These are phyloP conservation scores for Tychaedon coryphoeus DNA, from an alignment of 2,113 vertebrate species.

Conservation along the genomic window DNA sequence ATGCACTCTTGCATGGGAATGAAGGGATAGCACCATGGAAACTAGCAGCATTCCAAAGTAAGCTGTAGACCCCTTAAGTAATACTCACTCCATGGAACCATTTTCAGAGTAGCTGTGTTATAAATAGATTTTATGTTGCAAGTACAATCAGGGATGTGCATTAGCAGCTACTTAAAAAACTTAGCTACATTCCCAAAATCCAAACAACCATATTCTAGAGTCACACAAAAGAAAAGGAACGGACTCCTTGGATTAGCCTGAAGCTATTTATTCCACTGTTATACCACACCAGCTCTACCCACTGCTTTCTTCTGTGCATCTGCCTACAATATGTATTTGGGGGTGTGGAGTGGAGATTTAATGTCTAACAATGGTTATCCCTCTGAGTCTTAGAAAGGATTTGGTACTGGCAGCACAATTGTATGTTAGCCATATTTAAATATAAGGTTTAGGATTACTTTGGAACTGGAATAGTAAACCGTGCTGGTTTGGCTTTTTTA, in stretches of 20 bases:
- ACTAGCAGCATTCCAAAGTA: neutral
- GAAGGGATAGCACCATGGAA: neutral
- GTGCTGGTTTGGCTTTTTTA: neutral
- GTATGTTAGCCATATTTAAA: neutral
- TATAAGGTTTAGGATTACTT: neutral
- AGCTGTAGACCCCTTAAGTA: neutral
- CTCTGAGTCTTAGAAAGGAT: neutral
- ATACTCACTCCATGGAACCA: neutral
- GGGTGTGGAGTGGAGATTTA: neutral
- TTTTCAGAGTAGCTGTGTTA: neutral
- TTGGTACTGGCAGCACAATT: neutral
- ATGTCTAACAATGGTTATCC: neutral
- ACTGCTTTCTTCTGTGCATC: neutral
- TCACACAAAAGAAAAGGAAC: neutral
- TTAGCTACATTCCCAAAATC: neutral
- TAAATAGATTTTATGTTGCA: neutral
- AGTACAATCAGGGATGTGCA: neutral
- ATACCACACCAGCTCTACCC: neutral
- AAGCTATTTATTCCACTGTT: neutral
- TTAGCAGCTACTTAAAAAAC: neutral
- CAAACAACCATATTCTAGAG: neutral
- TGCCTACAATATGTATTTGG: neutral
- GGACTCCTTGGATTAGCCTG: neutral
- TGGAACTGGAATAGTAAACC: neutral
- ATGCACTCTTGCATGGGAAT: neutral